Conservation (phyloP, 2,797 vertebrate species). For the Uromys caudimaculatus region DNA sequence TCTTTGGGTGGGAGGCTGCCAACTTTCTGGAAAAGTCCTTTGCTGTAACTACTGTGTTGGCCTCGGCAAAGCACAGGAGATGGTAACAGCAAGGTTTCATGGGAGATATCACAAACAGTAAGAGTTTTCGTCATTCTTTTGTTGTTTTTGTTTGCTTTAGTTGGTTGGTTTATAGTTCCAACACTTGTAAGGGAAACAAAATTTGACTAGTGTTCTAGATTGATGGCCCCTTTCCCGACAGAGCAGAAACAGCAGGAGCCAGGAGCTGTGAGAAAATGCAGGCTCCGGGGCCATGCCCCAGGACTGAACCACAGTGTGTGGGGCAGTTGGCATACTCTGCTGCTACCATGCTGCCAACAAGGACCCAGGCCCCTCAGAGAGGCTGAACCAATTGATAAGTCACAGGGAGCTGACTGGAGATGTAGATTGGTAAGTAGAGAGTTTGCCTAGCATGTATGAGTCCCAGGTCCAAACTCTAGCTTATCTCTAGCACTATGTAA, state of each 20-base stretch:
- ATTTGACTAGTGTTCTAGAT: not conserved
- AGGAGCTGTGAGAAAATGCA: not conserved
- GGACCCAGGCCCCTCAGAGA: not conserved
- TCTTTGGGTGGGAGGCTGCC: not conserved
- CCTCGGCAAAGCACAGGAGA: not conserved
- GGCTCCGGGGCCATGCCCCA: not conserved
- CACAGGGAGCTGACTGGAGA: not conserved
- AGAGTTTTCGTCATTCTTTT: not conserved
- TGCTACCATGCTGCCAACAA: not conserved
- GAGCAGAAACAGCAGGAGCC: not conserved
- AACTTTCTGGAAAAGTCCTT: conserved; percentile 7
- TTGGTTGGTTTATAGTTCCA: not conserved
- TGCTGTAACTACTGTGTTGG: not conserved
- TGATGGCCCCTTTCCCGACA: not conserved
- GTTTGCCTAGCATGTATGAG: not conserved
- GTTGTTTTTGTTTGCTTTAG: not conserved
- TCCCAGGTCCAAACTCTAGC: not conserved
- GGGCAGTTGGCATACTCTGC: not conserved
- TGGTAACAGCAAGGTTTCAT: not conserved
- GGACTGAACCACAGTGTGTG: not conserved
- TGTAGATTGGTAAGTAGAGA: not conserved
- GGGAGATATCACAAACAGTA: not conserved
- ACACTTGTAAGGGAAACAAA: not conserved
- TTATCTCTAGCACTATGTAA: not conserved
- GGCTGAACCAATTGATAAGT: not conserved